Conservation (phyloP, 2,113 vertebrate genomes). For the Catharus fuscescens region DNA sequence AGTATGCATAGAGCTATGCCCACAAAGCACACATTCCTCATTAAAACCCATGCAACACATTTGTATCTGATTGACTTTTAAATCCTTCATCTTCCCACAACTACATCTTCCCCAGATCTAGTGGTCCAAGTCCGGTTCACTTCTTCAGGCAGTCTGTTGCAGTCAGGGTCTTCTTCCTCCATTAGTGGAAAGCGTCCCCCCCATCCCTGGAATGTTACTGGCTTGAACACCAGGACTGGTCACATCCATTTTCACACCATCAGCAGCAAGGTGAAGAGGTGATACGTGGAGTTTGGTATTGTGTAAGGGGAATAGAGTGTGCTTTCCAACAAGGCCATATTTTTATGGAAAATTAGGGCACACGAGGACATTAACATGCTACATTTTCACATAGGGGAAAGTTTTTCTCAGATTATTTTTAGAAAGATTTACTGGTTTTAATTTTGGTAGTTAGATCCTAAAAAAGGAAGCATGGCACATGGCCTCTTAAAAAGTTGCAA, state of each 20-base stretch:
- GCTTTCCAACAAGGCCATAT: neutral
- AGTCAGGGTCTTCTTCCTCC: neutral
- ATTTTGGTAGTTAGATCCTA: constrained; percentile 57
- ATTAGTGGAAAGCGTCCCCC: accelerated
- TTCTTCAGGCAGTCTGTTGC: neutral
- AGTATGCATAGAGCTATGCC: constrained; percentile 9
- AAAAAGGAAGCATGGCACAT: constrained; percentile 60
- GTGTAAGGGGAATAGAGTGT: neutral
- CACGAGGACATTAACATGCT: constrained; percentile 37
- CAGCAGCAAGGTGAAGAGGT: neutral
- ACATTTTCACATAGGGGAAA: constrained; percentile 36
- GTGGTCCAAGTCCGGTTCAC: neutral
- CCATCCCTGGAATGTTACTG: neutral
- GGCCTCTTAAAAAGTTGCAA: constrained; percentile 63
- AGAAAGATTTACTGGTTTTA: constrained; percentile 67
- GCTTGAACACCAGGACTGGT: neutral
- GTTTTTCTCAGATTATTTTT: constrained; percentile 61
- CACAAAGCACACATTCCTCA: constrained; percentile 41
- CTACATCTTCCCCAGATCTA: neutral
- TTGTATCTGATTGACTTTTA: constrained; percentile 64
- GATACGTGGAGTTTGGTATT: neutral
- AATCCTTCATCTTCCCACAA: constrained; percentile 48
- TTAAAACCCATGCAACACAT: constrained; percentile 44
- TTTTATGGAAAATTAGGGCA: constrained; percentile 32
- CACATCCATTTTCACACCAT: neutral